Base-by-base conservation (phyloP, 2,888 invertebrate genomes). In the Rotaria socialis region DNA sequence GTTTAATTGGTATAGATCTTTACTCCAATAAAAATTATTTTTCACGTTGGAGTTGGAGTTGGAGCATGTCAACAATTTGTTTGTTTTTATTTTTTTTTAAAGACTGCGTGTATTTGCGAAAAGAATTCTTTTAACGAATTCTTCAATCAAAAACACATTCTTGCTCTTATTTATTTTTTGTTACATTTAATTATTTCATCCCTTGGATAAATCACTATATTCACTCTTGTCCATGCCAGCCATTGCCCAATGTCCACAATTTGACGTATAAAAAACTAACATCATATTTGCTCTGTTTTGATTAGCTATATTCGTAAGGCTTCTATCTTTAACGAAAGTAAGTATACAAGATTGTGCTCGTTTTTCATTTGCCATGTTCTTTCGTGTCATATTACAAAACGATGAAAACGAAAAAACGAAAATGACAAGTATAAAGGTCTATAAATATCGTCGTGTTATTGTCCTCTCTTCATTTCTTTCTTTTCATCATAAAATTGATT, bases 401-500 rank as follows among this genome's bases (percentile, higher is more conserved):
- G 67, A 67, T 35, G 14, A 67, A 67, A 35, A 35, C 35, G 35
- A 35, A 35, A 67, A 56, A 67, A 35, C 14, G 35, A 27, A 67
- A 35, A 60, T 67, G 67, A 67, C 67, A 67, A 67, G 35, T 67
- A 16, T 35, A 35, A 67, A 67, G 35, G 35, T 27, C 35, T 67
- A 67, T 27, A 67, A 67, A 67, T 67, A 67, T 67, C 67, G 67
- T 67, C 67, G 67, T 35, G 35, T 67, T 19, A 67, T 67, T 67
- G 67, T 67, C 7, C 35, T 67, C 19, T 67, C 19, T 35, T 11
- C 27, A 52, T 52, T 16, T 24, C 35, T 67, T 16, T 67, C 7
- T 41, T 67, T 16, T 35, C 35, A 35, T 41, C 67, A 67, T 67
- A 27, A 55, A 67, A 67, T 67, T 67, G 67, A 67, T 67, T 67